These are phyloP conservation scores for Agrochola lychnidis DNA, from an alignment of 2,888 invertebrate genomes.

Conservation along the genomic window DNA sequence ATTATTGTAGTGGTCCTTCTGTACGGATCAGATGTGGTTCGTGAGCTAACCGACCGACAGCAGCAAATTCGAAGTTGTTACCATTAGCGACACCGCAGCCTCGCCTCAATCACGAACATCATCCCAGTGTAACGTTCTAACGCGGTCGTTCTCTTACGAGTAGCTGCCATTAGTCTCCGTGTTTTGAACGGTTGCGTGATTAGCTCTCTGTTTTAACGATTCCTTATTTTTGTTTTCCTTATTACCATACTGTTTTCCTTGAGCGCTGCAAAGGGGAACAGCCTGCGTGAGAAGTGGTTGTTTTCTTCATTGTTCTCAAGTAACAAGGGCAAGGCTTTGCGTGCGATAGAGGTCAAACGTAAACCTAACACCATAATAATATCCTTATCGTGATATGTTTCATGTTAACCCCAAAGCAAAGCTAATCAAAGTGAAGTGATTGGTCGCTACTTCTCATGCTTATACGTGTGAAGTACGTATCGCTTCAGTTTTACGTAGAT, in stretches of 20 bases:
- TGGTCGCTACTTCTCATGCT: conserved; percentile 1
- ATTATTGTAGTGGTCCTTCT: not conserved
- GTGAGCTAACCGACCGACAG: not conserved
- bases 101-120: conserved; percentile 11
- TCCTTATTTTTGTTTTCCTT: conserved; percentile 12
- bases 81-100: conserved; percentile 21
- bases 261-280: conserved; percentile 13
- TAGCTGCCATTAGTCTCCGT: not conserved
- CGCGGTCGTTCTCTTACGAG: not conserved
- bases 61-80: not conserved
- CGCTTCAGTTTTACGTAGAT: conserved; percentile 5
- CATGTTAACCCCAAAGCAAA: conserved; percentile 30
- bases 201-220: not conserved
- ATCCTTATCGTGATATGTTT: conserved; percentile 27
- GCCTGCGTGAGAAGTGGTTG: conserved; percentile 40
- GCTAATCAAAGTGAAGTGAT: conserved; percentile 25
- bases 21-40: not conserved
- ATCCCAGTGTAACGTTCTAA: conserved; percentile 1
- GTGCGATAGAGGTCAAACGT: conserved; percentile 37
- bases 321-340: conserved; percentile 42
- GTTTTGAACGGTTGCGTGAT: conserved; percentile 16
- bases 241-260: conserved; percentile 7
- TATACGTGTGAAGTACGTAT: conserved; percentile 7
- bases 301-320: conserved; percentile 31
- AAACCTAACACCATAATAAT: conserved; percentile 4